Conservation (phyloP, 2,888 invertebrate species). For the Drosophila engyochracea region DNA sequence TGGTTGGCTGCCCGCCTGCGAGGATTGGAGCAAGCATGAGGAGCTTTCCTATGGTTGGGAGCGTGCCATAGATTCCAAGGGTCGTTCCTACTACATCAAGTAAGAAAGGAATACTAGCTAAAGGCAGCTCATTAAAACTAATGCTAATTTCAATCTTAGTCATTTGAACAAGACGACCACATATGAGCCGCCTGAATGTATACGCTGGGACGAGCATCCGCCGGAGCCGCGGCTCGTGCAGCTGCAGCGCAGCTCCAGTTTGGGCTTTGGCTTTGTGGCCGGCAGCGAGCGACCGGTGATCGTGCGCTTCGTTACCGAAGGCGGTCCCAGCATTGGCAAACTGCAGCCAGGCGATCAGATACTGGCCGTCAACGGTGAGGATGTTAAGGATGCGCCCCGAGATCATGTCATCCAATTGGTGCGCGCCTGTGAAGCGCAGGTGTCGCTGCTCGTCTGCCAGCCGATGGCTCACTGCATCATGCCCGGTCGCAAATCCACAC, state of each 20-base stretch:
- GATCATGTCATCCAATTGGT: slow-evolving; percentile 96
- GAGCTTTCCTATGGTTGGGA: slow-evolving; percentile 97
- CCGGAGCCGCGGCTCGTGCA: slow-evolving; percentile 92
- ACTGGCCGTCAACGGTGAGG: slow-evolving; percentile 95
- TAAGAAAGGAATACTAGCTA: slow-evolving; percentile 84
- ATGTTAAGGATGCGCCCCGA: slow-evolving; percentile 93
- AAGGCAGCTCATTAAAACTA: not conserved
- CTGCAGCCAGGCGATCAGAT: slow-evolving; percentile 96
- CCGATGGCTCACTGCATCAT: slow-evolving; percentile 89
- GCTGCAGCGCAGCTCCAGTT: slow-evolving; percentile 90
- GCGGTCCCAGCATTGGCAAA: slow-evolving; percentile 96
- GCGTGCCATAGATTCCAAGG: slow-evolving; percentile 92
- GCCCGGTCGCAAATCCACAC: slow-evolving; percentile 90
- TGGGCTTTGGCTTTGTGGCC: slow-evolving; percentile 98
- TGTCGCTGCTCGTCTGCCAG: slow-evolving; percentile 93
- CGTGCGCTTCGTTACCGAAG: slow-evolving; percentile 94
- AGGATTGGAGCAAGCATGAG: slow-evolving; percentile 90
- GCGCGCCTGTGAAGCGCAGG: slow-evolving; percentile 91
- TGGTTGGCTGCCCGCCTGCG: slow-evolving; percentile 95
- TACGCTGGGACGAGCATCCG: slow-evolving; percentile 89
- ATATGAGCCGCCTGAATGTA: slow-evolving; percentile 92
- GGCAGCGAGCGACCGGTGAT: slow-evolving; percentile 97
- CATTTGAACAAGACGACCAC: slow-evolving; percentile 96
- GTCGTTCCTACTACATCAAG: slow-evolving; percentile 93
- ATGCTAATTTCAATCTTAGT: slow-evolving; percentile 83